phyloP scores from a whole-genome alignment of 1,140 invertebrate species.

The Sesamia nonagrioides region DNA sequence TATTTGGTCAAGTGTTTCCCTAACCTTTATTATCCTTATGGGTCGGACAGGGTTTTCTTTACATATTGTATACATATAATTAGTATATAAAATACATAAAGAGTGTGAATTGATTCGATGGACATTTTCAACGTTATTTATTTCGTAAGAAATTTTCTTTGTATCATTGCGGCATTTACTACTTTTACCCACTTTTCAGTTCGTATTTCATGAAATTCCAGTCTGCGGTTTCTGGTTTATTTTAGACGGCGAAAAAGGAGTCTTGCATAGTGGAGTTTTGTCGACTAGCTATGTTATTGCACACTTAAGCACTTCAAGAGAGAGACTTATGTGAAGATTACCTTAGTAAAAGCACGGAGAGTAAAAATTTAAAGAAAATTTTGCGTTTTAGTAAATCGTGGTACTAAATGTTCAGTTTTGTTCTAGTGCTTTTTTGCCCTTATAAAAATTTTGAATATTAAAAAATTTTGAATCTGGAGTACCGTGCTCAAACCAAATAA shows the following conservation, averaged over 20 bases:
- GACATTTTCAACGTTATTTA: not conserved
- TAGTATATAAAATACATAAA: too few species aligned
- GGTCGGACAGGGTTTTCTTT: too few species aligned
- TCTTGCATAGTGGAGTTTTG: constrained; percentile 3
- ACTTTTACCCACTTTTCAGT: not conserved
- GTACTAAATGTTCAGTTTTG: not conserved
- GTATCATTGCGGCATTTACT: not conserved
- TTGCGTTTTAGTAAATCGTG: not conserved
- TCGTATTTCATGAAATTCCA: not conserved
- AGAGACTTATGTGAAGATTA: constrained; percentile 6
- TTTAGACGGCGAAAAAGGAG: constrained; percentile 1
- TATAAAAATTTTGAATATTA: too few species aligned
- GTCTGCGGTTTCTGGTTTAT: constrained; percentile 10
- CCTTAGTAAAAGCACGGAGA: not conserved
- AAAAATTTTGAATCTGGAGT: too few species aligned
- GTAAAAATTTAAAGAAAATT: not conserved
- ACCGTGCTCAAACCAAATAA: too few species aligned
- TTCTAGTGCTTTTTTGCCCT: not conserved
- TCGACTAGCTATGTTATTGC: constrained; percentile 15
- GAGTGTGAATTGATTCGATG: too few species aligned
- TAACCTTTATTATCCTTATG: too few species aligned
- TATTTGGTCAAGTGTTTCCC: too few species aligned
- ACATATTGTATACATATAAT: too few species aligned
- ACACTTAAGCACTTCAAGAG: constrained; percentile 20
- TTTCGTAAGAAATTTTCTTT: not conserved